These are phyloP conservation scores for Athetis lepigone DNA, from an alignment of 2,888 invertebrate species.

Conservation along the genomic window DNA sequence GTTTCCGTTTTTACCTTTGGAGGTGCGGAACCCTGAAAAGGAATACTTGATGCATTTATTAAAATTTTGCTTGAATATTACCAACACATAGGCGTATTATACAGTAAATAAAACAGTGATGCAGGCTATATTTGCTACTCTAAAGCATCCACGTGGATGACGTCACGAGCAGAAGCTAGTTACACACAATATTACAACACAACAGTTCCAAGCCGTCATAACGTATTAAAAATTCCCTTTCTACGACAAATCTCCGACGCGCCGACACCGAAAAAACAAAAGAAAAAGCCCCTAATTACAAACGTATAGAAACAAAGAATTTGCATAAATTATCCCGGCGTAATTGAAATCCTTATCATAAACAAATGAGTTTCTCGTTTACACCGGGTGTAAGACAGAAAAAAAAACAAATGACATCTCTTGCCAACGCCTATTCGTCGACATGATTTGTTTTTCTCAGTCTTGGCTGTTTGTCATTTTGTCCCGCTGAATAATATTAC, in stretches of 20 bases:
- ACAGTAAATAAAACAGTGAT: too few species aligned
- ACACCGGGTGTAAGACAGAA: slow-evolving; percentile 73
- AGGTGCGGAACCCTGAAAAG: too few species aligned
- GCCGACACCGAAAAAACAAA: slow-evolving; percentile 4
- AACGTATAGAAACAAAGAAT: slow-evolving; percentile 62
- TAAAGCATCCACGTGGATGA: too few species aligned
- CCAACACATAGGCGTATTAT: too few species aligned
- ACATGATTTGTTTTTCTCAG: slow-evolving; percentile 82
- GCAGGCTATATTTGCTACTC: too few species aligned
- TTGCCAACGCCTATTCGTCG: slow-evolving; percentile 76
- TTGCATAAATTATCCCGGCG: slow-evolving; percentile 71
- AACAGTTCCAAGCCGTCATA: background rate
- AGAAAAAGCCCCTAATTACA: slow-evolving; percentile 41
- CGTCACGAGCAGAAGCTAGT: too few species aligned
- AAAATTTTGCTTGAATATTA: too few species aligned
- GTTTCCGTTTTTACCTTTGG: too few species aligned
- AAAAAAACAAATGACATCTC: slow-evolving; percentile 69
- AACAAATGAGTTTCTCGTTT: slow-evolving; percentile 79
- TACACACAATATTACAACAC: too few species aligned
- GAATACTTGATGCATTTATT: too few species aligned
- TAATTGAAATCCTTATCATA: slow-evolving; percentile 78
- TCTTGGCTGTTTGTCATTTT: slow-evolving; percentile 76
- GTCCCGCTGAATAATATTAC: slow-evolving; percentile 68
- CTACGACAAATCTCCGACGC: background rate
- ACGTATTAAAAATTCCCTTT: background rate